phyloP scores from a whole-genome alignment of 2,888 invertebrate genomes.

The Trichacis sp. region DNA sequence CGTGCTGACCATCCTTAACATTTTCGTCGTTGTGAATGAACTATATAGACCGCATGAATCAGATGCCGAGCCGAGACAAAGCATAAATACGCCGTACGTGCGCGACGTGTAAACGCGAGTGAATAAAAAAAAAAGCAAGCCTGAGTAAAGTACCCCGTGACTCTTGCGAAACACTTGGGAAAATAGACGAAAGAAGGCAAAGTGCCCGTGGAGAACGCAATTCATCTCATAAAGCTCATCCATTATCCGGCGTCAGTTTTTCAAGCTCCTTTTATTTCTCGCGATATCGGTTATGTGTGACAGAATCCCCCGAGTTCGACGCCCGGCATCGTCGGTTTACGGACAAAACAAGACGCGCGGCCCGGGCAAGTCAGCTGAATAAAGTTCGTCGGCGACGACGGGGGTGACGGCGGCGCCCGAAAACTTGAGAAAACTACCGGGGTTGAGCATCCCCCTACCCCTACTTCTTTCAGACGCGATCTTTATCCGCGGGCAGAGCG shows the following conservation, averaged over 20 bases:
- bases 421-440: conserved; percentile 57
- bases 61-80: conserved; percentile 4
- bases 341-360: conserved; percentile 42
- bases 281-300: conserved; percentile 16
- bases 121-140: conserved; percentile 1
- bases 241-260: conserved; percentile 6
- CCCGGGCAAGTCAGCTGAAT: conserved; percentile 59
- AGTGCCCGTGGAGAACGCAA: background rate
- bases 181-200: conserved; percentile 2
- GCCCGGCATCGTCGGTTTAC: conserved; percentile 23
- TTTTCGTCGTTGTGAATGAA: conserved; percentile 37
- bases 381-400: conserved; percentile 51
- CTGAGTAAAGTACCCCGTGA: conserved; percentile 36
- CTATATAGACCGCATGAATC: conserved; percentile 25
- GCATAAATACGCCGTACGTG: conserved; percentile 8
- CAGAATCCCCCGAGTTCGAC: conserved; percentile 19
- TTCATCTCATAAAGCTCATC: conserved; percentile 4
- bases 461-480: conserved; percentile 7
- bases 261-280: background rate
- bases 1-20: conserved; percentile 55
- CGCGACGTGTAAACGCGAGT: conserved; percentile 32
- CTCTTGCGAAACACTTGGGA: too few relatives aligned
- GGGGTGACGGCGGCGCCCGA: conserved; percentile 50
- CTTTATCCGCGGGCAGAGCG: conserved; percentile 6
- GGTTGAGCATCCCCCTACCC: too few relatives aligned